Evolutionary conservation across 2,888 invertebrate genomes (phyloP).

Genomic region (Meghimatium bilineatum): DNA sequence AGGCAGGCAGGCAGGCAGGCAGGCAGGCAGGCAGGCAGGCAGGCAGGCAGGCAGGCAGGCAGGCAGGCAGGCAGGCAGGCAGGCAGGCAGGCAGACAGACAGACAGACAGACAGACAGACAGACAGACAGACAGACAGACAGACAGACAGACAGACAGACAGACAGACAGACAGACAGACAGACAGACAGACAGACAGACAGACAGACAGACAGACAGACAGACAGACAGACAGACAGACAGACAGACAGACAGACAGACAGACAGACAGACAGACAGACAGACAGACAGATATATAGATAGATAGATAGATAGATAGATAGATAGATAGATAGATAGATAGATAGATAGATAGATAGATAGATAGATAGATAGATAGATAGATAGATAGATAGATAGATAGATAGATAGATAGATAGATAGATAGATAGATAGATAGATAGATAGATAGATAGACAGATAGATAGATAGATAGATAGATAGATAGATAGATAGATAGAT

Average conservation of each 20-base stretch:
- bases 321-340: neutral
- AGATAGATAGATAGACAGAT: too few species aligned
- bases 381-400: neutral
- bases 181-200: neutral
- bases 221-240: neutral
- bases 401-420: too few species aligned
- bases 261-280: neutral
- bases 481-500: conserved; percentile 1
- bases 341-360: neutral
- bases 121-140: neutral
- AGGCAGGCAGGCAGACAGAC: neutral
- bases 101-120: neutral
- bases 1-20: neutral
- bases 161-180: neutral
- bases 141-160: neutral
- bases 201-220: too few species aligned
- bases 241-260: neutral
- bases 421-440: neutral
- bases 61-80: neutral
- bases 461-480: too few species aligned
- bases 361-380: neutral
- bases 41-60: neutral
- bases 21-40: neutral
- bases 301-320: neutral
- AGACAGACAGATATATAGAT: neutral